phyloP scores from a whole-genome alignment of 1,140 invertebrate species.

The Bombus pascuorum region DNA sequence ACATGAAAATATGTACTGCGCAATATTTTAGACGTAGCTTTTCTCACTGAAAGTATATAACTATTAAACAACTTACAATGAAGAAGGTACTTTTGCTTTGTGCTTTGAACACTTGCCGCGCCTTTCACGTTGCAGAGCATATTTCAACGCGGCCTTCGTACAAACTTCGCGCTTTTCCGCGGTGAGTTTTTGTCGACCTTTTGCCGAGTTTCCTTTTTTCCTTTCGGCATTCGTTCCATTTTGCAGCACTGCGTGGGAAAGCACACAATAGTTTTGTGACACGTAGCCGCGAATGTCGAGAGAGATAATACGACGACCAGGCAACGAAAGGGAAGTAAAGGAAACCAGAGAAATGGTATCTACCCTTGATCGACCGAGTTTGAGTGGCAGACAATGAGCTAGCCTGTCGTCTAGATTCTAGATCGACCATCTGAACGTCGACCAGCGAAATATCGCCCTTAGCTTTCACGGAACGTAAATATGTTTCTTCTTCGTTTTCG shows the following conservation, averaged over 20 bases:
- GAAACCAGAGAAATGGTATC: not conserved
- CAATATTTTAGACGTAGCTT: not conserved
- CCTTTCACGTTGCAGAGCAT: not conserved
- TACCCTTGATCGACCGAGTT: conserved; percentile 31
- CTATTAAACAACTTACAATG: not conserved
- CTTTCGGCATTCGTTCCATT: conserved; percentile 8
- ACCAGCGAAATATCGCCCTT: not conserved
- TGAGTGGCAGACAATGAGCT: not conserved
- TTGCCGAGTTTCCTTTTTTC: not conserved
- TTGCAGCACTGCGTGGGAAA: conserved; percentile 16
- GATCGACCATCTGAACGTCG: not conserved
- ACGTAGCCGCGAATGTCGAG: not conserved
- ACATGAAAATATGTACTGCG: not conserved
- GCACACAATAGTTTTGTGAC: conserved; percentile 5
- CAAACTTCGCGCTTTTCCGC: conserved; percentile 5
- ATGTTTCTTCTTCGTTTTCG: not conserved
- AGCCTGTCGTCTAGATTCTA: not conserved
- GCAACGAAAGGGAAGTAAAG: not conserved
- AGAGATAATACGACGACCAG: not conserved
- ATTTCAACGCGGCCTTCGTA: not conserved
- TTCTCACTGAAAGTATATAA: not conserved
- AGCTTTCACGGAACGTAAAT: not conserved
- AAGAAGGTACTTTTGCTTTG: not conserved
- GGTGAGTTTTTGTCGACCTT: not conserved
- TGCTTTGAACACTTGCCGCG: conserved; percentile 2